phyloP scores from a whole-genome alignment of 1,140 invertebrate species.

The Mamestra configurata region DNA sequence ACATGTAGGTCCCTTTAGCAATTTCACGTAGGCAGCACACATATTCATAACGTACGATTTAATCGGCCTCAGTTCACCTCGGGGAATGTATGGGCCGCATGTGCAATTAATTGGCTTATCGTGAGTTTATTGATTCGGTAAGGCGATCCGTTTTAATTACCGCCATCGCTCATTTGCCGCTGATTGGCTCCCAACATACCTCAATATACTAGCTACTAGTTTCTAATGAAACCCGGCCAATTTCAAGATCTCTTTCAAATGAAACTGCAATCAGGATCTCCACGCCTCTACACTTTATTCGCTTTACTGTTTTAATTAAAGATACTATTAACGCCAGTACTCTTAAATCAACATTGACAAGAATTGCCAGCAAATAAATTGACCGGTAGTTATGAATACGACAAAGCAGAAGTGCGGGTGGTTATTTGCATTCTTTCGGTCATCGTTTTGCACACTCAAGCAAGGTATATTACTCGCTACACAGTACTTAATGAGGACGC shows the following conservation, averaged over 20 bases:
- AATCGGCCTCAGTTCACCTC: slow-evolving; percentile 70
- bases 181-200: slow-evolving; percentile 69
- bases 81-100: slow-evolving; percentile 68
- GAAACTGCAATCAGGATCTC: not conserved
- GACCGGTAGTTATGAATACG: slow-evolving; percentile 14
- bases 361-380: slow-evolving; percentile 46
- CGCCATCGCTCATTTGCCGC: slow-evolving; percentile 80
- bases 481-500: slow-evolving; percentile 10
- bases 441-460: not conserved
- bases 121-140: slow-evolving; percentile 84
- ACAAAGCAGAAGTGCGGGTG: slow-evolving; percentile 24
- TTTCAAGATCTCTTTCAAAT: slow-evolving; percentile 30
- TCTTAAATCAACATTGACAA: slow-evolving; percentile 41
- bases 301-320: slow-evolving; percentile 40
- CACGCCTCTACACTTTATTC: slow-evolving; percentile 34
- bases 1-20: slow-evolving; percentile 12
- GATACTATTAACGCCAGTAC: slow-evolving; percentile 25
- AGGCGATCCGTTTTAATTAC: slow-evolving; percentile 87
- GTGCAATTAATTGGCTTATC: slow-evolving; percentile 86
- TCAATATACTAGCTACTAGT: slow-evolving; percentile 28
- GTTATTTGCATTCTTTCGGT: slow-evolving; percentile 21
- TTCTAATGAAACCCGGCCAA: slow-evolving; percentile 41
- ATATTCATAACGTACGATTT: slow-evolving; percentile 60
- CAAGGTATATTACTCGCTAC: not conserved
- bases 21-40: slow-evolving; percentile 40